Base-by-base conservation (phyloP, 2,113 vertebrate genomes). In the Suncus etruscus region DNA sequence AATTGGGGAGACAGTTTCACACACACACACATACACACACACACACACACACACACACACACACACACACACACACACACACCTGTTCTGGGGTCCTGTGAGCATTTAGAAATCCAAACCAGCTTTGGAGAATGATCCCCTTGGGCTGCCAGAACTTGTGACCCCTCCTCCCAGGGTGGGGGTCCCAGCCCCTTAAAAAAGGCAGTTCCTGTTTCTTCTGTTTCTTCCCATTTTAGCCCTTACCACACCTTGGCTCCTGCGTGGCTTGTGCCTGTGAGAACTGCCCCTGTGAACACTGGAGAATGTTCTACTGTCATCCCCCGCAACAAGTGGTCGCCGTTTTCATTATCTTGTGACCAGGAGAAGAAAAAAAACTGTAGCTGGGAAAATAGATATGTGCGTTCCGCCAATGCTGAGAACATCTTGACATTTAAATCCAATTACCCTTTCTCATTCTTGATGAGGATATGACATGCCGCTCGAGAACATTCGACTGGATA, bases 401-500 rank as follows among this genome's bases (percentile, higher is more conserved):
- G 95, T 97, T 97, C 94, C 93, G 95, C 90, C 90, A 91, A 95
- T 95, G 94, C 80, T 95, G 96, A 86, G 96, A 98, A 97, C 95
- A 97, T 97, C 97, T 97, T 98, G 98, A 98, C 98, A 98, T 98
- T 98, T 98, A 98, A 98, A 98, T 98, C 97, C 97, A 98, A 98
- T 98, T 98, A 98, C 97, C 97, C 96, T 97, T 97, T 96, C 96
- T 72, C 84, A 82, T 96, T 95, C 95, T 94, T 97, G 97, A 98
- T 97, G 97, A 97, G 97, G 95, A 97, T 96, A 96, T 84, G 96
- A 94, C 96, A 95, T 81, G 96, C 92, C 76, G 90, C 93, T 77
- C 86, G 92, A 66, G 92, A 95, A 96, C 96, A 95, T 89, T 92
- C 95, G 93, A 32, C 96, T 83, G 91, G 91, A 97, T 96, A 97